Evolutionary conservation across 2,797 vertebrate species (phyloP), one percentile per base, ranked within the genome.

Genomic region (Coregonus sp.): DNA sequence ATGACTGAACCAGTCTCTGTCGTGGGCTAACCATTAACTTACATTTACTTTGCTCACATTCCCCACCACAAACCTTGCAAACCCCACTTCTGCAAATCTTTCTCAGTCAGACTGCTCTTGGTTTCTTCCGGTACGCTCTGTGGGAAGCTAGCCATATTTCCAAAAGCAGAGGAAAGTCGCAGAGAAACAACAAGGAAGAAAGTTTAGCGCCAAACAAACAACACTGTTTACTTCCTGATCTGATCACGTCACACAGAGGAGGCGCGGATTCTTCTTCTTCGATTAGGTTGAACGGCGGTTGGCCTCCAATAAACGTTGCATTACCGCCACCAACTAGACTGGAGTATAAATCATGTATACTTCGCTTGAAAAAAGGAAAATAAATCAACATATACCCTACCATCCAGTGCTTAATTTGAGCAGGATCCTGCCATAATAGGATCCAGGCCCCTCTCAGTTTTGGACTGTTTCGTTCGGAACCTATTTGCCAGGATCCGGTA

Each of bases 31-130:
- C 20, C 2, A 14, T 25, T 29, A 5, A 12, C 7, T 65, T 65
- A 65, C 29, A 65, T 1, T 65, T 1, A 47, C 35, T 5, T 33
- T 40, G n/a, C 68, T 35, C 3, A 47, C 67, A 37, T 20, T 70
- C 35, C 67, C 5, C n/a, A 37, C 20, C 37, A 78, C 80, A 20
- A 80, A 94, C 94, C 94, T 89, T 11, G 82, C 67, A 95, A 83
- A 37, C 94, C 94, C 86, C 90, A 94, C 33, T 81, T 87, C 73
- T 88, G 84, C 61, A 95, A 2, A 69, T 94, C 92, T 3, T 52
- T 75, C 71, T 90, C 92, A 5, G 71, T 2, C 0, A 94, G 1
- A 3, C 76, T 9, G 2, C 77, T 73, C 33, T 86, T 86, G 25
- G 89, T 80, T 75, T 92, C 91, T 37, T 83, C 70, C 14, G 81